These are phyloP conservation scores for Propithecus coquereli DNA, from an alignment of 2,113 vertebrate species.

Conservation along the genomic window DNA sequence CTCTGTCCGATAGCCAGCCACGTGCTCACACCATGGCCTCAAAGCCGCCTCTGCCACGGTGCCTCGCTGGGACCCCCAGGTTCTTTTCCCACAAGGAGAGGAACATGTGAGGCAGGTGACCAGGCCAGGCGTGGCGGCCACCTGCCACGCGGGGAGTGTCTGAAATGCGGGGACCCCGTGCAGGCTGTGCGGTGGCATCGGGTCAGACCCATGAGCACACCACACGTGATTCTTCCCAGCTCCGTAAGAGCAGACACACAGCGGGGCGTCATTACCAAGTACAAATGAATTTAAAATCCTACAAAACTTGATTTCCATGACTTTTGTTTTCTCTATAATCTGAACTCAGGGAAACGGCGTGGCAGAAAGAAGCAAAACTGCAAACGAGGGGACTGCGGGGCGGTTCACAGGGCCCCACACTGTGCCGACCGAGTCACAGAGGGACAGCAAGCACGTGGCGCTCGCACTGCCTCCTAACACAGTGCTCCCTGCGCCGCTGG, in stretches of 20 bases:
- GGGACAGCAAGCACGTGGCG: not conserved
- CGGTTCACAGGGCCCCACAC: not conserved
- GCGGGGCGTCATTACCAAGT: not conserved
- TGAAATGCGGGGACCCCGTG: not conserved
- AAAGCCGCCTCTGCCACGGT: not conserved
- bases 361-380: not conserved
- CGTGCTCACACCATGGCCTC: not conserved
- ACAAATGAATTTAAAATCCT: not conserved
- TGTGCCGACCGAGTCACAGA: not conserved
- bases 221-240: not conserved
- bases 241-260: not conserved
- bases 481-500: too few relatives aligned
- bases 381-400: fast-evolving
- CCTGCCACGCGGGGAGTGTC: not conserved
- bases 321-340: not conserved
- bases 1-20: too few relatives aligned
- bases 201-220: not conserved
- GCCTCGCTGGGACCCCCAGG: not conserved
- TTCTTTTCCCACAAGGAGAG: not conserved
- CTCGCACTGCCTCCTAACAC: too few relatives aligned
- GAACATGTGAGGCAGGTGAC: not conserved
- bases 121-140: not conserved
- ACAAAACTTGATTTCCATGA: not conserved
- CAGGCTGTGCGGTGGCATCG: not conserved
- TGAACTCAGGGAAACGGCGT: not conserved